Percentiles rank a stretch among this genome's conserved stretches.
Conservation (phyloP, 2,888 invertebrate species). For the Thecophora atra region DNA sequence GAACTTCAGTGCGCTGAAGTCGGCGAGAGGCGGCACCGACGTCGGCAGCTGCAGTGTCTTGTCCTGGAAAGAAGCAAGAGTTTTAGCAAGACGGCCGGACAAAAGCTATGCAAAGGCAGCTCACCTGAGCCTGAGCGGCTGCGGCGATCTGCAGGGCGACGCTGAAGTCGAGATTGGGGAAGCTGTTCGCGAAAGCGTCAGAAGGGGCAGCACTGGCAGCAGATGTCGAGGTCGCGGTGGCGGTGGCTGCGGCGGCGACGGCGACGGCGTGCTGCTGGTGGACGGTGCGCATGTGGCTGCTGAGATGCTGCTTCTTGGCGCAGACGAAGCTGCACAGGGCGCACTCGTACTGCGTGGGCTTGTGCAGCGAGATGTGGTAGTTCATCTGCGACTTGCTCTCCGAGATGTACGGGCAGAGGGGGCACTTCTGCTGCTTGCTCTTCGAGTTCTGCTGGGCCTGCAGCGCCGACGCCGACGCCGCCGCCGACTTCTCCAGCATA, state of each 20-base stretch:
- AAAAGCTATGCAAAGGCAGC: constrained; percentile 1
- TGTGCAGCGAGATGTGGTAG: constrained; percentile 87
- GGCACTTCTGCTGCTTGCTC: constrained; percentile 78
- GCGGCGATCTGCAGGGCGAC: constrained; percentile 57
- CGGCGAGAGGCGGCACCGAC: constrained; percentile 53
- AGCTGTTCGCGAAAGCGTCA: no score
- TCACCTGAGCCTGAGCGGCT: constrained; percentile 58
- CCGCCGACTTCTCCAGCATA: constrained; percentile 39
- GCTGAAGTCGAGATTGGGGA: constrained; percentile 52
- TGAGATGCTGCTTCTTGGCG: constrained; percentile 80
- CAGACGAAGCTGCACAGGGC: constrained; percentile 84
- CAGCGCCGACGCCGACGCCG: constrained; percentile 36
- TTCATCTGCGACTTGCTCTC: constrained; percentile 87
- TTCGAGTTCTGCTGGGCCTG: constrained; percentile 50
- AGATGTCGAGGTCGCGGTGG: constrained; percentile 19
- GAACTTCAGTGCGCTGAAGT: constrained; percentile 52
- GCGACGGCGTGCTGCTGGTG: constrained; percentile 54
- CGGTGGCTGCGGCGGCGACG: constrained; percentile 27
- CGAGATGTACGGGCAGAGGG: constrained; percentile 84
- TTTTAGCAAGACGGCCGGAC: not conserved
- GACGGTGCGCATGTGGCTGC: constrained; percentile 80
- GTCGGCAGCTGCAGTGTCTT: constrained; percentile 41
- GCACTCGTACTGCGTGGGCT: constrained; percentile 73
- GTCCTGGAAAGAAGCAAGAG: not conserved
- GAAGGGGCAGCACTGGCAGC: no score